Evolutionary conservation across 2,113 vertebrate species (phyloP), one percentile per base, ranked within the genome.

Genomic region (Ginglymostoma cirratum): DNA sequence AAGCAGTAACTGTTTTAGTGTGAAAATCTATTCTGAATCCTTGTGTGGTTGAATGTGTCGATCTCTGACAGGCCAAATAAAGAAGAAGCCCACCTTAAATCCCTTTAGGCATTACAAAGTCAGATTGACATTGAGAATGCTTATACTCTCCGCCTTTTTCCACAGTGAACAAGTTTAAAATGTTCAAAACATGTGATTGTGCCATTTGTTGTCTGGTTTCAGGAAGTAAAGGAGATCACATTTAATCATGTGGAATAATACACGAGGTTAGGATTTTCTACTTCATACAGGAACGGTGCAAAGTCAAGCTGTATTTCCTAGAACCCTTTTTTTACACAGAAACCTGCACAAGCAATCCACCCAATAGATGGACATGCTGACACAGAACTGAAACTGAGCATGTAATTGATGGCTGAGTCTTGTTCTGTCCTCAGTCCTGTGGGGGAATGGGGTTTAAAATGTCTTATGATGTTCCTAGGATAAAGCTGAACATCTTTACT

Each of bases 171-270:
- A 27, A 38, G 27, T 90, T 21, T 6, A 27, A 87, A 52, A 61
- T 17, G 69, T 95, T 95, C 42, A 72, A 27, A 95, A 52, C 38
- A n/a, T 87, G 83, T 48, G 87, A 45, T 70, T 95, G 93, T 94
- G 38, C 67, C 24, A 34, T 21, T 95, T 66, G 6, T 72, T 48
- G 69, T 23, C 90, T 38, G 1, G 14, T 5, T 42, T 48, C 10
- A 95, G 87, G 87, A 95, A 48, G 7, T 72, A 23, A 45, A 70
- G 67, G 66, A 72, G n/a, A 94, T n/a, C 67, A 14, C 67, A 45
- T 27, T 95, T 48, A 24, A 6, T 66, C 24, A 42, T 69, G 42
- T 95, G 67, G 19, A 48, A 48, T 70, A 45, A 14, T 34, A 24
- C 4, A 27, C 15, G 21, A 38, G 65, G 38, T 42, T 24, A 24